A percentile compares a stretch with the other conserved stretches of the same genome.
phyloP scores from a whole-genome alignment of 1,140 invertebrate genomes.

The Melipona quadrifasciata region DNA sequence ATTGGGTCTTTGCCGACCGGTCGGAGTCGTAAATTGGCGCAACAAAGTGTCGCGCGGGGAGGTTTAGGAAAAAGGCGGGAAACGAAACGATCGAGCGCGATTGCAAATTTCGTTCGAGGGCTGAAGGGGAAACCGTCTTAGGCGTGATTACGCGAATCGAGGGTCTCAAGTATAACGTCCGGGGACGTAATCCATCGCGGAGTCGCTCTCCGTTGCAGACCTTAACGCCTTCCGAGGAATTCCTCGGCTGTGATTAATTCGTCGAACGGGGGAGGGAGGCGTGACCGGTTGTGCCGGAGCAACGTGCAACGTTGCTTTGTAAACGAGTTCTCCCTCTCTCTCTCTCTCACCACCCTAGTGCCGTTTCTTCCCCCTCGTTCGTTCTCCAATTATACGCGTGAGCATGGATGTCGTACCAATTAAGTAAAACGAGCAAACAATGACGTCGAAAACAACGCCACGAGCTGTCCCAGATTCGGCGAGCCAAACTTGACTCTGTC shows the following conservation, averaged over 20 bases:
- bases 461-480: slow-evolving; percentile 11
- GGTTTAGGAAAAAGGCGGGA: no score
- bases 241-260: slow-evolving; percentile 32
- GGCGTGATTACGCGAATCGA: slow-evolving; percentile 17
- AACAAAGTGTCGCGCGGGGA: background rate
- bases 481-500: background rate
- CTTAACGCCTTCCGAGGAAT: background rate
- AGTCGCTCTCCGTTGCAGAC: background rate
- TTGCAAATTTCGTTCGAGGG: background rate
- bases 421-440: slow-evolving; percentile 17
- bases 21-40: background rate
- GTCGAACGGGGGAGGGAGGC: background rate
- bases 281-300: background rate
- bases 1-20: background rate
- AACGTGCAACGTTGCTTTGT: background rate
- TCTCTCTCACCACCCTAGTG: no score
- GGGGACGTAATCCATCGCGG: background rate
- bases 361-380: slow-evolving; percentile 1
- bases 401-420: slow-evolving; percentile 21
- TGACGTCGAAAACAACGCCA: background rate
- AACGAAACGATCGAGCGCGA: background rate
- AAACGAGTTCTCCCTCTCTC: background rate
- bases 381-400: slow-evolving; percentile 19
- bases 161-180: slow-evolving; percentile 1
- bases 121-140: background rate